Evolutionary conservation across 2,888 invertebrate genomes (phyloP).

Genomic region (Bombylius discolor): DNA sequence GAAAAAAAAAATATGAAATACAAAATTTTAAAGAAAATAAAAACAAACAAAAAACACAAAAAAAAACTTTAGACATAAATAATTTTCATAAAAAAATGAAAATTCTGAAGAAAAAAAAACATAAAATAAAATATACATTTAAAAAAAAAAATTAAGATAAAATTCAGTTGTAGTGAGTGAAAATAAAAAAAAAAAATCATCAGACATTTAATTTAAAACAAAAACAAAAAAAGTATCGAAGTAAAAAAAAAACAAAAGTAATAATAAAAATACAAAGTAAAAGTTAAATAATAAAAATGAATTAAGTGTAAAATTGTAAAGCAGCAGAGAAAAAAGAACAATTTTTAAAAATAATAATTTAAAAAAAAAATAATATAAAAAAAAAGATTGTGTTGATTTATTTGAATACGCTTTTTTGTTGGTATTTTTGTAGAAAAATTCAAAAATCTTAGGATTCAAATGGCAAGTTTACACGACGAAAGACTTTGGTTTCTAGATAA

Average conservation of each 20-base stretch:
- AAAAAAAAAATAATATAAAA: slow-evolving; percentile 6
- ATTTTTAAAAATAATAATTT: slow-evolving; percentile 8
- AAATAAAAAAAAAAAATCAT: neutral
- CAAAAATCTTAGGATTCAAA: too few species aligned
- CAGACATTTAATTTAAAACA: neutral
- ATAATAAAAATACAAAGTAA: slow-evolving; percentile 13
- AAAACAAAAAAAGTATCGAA: slow-evolving; percentile 7
- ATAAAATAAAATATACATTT: slow-evolving; percentile 8
- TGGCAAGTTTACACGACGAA: too few species aligned
- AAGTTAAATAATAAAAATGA: slow-evolving; percentile 12
- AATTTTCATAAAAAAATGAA: slow-evolving; percentile 6
- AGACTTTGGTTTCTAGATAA: too few species aligned
- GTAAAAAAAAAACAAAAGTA: slow-evolving; percentile 15
- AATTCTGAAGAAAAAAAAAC: slow-evolving; percentile 10
- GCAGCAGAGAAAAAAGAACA: slow-evolving; percentile 1
- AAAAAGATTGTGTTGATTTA: neutral
- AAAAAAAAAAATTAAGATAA: neutral
- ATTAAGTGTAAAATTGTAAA: slow-evolving; percentile 3
- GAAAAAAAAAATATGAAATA: slow-evolving; percentile 13
- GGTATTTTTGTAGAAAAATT: too few species aligned
- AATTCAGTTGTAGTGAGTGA: neutral
- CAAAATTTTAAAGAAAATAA: slow-evolving; percentile 6
- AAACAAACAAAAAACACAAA: slow-evolving; percentile 12
- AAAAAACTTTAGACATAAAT: slow-evolving; percentile 11
- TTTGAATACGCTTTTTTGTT: too few species aligned